These are phyloP conservation scores for Siphlonurus alternatus DNA, from an alignment of 2,888 invertebrate genomes.

Conservation along the genomic window DNA sequence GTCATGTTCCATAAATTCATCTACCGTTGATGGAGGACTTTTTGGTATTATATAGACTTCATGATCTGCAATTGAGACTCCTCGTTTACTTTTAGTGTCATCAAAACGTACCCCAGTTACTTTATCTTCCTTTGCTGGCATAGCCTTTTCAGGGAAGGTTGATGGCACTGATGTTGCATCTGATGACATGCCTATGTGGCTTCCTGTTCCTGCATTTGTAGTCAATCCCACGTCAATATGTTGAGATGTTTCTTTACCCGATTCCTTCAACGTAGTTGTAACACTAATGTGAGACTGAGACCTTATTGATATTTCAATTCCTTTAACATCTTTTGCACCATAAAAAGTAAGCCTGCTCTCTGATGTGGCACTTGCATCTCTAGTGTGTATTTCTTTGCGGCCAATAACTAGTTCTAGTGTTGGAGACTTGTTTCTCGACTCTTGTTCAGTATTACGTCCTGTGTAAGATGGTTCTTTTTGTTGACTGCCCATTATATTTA, in stretches of 20 bases:
- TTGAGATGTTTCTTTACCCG: conserved; percentile 28
- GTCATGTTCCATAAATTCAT: conserved; percentile 7
- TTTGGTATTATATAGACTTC: neutral
- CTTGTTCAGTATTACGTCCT: neutral
- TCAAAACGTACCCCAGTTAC: neutral
- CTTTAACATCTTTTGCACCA: conserved; percentile 30
- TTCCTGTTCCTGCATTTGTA: conserved; percentile 26
- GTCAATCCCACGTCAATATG: conserved; percentile 30
- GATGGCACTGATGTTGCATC: neutral
- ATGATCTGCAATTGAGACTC: too few relatives aligned
- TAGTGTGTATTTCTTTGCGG: conserved; percentile 33
- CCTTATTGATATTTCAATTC: conserved; percentile 31
- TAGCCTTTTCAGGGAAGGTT: neutral
- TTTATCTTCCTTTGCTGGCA: neutral
- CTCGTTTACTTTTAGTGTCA: too few relatives aligned
- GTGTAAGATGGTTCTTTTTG: neutral
- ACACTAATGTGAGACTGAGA: conserved; percentile 36
- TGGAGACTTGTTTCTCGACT: conserved; percentile 14
- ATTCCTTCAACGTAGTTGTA: conserved; percentile 28
- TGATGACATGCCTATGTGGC: neutral
- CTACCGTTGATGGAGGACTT: neutral
- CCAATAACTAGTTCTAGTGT: conserved; percentile 34
- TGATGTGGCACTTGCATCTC: conserved; percentile 32
- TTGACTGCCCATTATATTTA: neutral
- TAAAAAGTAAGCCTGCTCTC: conserved; percentile 35